Conservation (phyloP, 2,113 vertebrate genomes). For the Callithrix jacchus region DNA sequence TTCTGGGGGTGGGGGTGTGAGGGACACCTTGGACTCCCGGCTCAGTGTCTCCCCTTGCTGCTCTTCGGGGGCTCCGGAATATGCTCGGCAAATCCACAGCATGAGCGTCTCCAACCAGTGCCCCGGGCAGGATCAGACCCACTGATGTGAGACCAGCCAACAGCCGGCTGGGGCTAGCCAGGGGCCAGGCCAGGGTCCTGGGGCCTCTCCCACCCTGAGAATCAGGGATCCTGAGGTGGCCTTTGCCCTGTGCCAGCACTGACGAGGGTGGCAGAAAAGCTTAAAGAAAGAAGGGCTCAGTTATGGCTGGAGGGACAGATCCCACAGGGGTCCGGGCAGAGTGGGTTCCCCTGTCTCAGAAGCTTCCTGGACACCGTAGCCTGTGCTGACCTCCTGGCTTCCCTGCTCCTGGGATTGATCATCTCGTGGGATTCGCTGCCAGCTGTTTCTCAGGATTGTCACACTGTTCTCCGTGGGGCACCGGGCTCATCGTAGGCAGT, state of each 20-base stretch:
- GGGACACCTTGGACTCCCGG: background rate
- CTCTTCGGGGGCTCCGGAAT: fast-evolving
- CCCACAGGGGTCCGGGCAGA: fast-evolving
- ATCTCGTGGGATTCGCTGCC: too few species aligned
- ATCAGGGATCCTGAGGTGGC: fast-evolving
- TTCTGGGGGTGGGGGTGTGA: background rate
- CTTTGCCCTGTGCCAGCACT: background rate
- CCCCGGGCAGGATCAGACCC: background rate
- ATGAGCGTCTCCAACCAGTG: fast-evolving
- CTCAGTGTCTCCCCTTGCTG: background rate
- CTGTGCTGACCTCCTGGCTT: fast-evolving
- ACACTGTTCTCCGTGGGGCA: fast-evolving
- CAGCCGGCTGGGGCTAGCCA: background rate
- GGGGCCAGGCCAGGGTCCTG: background rate
- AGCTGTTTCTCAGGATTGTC: background rate
- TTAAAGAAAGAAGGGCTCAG: background rate
- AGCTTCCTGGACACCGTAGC: background rate
- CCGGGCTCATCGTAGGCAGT: background rate
- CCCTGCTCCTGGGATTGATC: fast-evolving
- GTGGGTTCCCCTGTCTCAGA: background rate
- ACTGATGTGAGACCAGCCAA: fast-evolving
- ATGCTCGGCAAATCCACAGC: fast-evolving
- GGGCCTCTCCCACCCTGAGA: background rate
- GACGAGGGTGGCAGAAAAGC: background rate
- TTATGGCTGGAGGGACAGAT: background rate